Conservation (phyloP, 2,888 invertebrate genomes). For the Euspilapteryx auroguttella region DNA sequence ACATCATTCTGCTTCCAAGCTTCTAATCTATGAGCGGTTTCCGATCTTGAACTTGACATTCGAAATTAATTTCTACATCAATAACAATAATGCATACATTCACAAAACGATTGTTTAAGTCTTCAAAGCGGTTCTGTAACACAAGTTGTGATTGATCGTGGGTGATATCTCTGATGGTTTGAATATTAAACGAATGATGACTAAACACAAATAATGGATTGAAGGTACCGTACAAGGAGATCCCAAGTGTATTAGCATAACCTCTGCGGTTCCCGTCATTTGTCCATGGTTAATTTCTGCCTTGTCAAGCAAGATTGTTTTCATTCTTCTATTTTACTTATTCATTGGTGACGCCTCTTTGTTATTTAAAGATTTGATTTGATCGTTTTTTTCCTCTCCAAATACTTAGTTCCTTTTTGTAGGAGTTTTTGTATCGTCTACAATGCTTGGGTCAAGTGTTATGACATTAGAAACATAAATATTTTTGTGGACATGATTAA, state of each 20-base stretch:
- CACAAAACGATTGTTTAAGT: constrained; percentile 10
- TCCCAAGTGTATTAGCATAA: constrained; percentile 20
- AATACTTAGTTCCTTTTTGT: not conserved
- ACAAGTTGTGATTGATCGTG: constrained; percentile 36
- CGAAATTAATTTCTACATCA: constrained; percentile 13
- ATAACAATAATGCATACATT: constrained; percentile 13
- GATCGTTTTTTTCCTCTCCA: constrained; percentile 1
- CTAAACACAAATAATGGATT: constrained; percentile 46
- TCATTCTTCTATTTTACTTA: constrained; percentile 24
- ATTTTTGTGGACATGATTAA: too few relatives aligned
- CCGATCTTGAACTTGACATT: constrained; percentile 17
- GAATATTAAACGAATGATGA: constrained; percentile 44
- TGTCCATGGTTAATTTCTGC: constrained; percentile 31
- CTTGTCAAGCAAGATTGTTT: constrained; percentile 33
- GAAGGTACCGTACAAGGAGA: constrained; percentile 25
- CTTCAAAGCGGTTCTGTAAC: constrained; percentile 12
- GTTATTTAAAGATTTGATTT: constrained; percentile 20
- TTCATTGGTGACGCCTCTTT: constrained; percentile 37
- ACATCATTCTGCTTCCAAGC: not conserved
- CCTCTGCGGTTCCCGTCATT: constrained; percentile 16
- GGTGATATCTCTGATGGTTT: constrained; percentile 26
- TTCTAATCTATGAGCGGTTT: constrained; percentile 1
- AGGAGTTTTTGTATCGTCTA: constrained; percentile 1
- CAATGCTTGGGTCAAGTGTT: too few relatives aligned
- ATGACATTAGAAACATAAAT: too few relatives aligned